These are phyloP conservation scores for Lypha dubia DNA, from an alignment of 2,888 invertebrate species.

Conservation along the genomic window DNA sequence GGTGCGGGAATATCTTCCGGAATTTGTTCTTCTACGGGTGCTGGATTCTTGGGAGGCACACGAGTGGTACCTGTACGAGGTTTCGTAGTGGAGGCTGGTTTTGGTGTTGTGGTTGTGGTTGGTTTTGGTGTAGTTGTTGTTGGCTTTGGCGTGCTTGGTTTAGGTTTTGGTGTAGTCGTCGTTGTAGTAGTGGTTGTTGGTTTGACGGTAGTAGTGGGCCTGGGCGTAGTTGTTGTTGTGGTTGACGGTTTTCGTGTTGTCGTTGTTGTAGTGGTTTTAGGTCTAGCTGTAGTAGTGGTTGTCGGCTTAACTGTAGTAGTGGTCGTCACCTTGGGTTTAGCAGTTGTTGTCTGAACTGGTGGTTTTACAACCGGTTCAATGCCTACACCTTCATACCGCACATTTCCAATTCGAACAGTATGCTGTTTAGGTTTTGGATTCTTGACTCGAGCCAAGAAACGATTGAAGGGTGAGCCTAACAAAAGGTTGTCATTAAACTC, in stretches of 20 bases:
- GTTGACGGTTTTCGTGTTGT: slow-evolving; percentile 69
- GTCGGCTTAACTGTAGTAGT: slow-evolving; percentile 70
- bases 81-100: slow-evolving; percentile 62
- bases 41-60: slow-evolving; percentile 79
- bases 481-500: slow-evolving; percentile 87
- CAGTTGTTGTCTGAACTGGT: slow-evolving; percentile 73
- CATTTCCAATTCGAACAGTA: slow-evolving; percentile 80
- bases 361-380: slow-evolving; percentile 78
- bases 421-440: slow-evolving; percentile 81
- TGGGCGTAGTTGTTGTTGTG: slow-evolving; percentile 51
- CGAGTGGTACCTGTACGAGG: slow-evolving; percentile 75
- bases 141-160: neutral
- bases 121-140: slow-evolving; percentile 73
- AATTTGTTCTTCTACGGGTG: slow-evolving; percentile 85
- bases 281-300: slow-evolving; percentile 73
- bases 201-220: slow-evolving; percentile 72
- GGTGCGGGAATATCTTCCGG: slow-evolving; percentile 85
- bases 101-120: slow-evolving; percentile 74
- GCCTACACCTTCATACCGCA: slow-evolving; percentile 80
- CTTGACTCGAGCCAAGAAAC: slow-evolving; percentile 87
- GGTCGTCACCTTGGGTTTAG: slow-evolving; percentile 70
- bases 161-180: slow-evolving; percentile 42
- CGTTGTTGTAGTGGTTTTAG: slow-evolving; percentile 72
- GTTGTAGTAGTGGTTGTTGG: slow-evolving; percentile 74
- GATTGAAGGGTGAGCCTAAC: slow-evolving; percentile 88